Evolutionary conservation across 2,888 invertebrate genomes (phyloP).

Genomic region (Clistopyga incitator): DNA sequence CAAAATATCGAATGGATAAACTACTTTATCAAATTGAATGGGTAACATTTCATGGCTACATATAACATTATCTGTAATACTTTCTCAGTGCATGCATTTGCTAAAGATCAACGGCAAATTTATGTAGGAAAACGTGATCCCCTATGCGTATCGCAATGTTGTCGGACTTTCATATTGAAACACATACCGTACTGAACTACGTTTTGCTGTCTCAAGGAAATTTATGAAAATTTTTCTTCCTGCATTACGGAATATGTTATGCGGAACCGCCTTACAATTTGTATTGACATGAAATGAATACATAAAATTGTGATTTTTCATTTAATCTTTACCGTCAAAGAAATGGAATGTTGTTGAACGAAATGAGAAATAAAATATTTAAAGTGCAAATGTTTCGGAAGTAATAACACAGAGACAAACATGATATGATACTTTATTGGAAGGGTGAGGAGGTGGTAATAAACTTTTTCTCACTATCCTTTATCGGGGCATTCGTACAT

Average conservation of each 20-base stretch:
- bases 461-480: too few relatives aligned
- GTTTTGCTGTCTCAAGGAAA: background rate
- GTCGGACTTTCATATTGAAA: background rate
- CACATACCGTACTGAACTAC: background rate
- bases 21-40: constrained; percentile 35
- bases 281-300: too few relatives aligned
- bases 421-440: too few relatives aligned
- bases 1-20: constrained; percentile 18
- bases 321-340: background rate
- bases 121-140: too few relatives aligned
- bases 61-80: background rate
- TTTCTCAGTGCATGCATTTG: constrained; percentile 1
- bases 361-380: too few relatives aligned
- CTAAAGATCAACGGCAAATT: background rate
- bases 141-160: background rate
- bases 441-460: too few relatives aligned
- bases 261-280: too few relatives aligned
- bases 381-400: too few relatives aligned
- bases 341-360: background rate
- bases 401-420: too few relatives aligned
- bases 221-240: too few relatives aligned
- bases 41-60: constrained; percentile 6
- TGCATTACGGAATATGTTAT: too few relatives aligned
- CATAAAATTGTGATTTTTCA: too few relatives aligned
- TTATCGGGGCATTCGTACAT: background rate